A percentile compares a stretch with the other conserved stretches of the same genome.
Evolutionary conservation across 2,797 vertebrate species (phyloP).

Genomic region (Peromyscus nudipes): DNA sequence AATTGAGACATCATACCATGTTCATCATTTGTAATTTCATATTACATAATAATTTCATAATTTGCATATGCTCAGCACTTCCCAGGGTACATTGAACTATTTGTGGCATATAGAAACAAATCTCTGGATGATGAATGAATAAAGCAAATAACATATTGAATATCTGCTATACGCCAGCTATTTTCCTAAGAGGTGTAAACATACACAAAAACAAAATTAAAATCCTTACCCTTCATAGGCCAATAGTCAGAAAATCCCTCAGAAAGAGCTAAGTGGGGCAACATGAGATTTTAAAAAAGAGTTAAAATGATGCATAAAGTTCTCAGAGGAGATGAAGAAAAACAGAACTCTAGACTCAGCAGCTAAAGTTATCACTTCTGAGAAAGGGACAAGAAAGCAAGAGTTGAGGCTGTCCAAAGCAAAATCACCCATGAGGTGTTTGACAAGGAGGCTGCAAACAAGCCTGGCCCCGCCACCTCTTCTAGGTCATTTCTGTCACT

Average conservation of each 20-base stretch:
- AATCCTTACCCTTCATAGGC: neutral
- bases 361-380: neutral
- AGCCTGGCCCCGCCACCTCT: fast-evolving
- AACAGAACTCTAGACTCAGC: neutral
- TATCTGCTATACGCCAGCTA: neutral
- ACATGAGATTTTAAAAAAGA: too few relatives aligned
- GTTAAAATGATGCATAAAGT: neutral
- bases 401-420: neutral
- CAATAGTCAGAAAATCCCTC: neutral
- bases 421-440: neutral
- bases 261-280: neutral
- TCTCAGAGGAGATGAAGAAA: neutral
- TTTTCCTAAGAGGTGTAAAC: neutral
- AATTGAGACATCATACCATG: neutral
- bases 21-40: neutral
- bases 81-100: neutral
- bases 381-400: neutral
- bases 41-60: too few relatives aligned
- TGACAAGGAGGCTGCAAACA: neutral
- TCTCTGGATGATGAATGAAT: neutral
- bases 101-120: neutral
- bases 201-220: neutral
- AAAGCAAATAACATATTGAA: neutral
- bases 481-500: neutral
- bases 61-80: neutral